A percentile compares a stretch with the other conserved stretches of the same genome.
phyloP scores from a whole-genome alignment of 1,140 invertebrate genomes.

The Microplitis demolitor region DNA sequence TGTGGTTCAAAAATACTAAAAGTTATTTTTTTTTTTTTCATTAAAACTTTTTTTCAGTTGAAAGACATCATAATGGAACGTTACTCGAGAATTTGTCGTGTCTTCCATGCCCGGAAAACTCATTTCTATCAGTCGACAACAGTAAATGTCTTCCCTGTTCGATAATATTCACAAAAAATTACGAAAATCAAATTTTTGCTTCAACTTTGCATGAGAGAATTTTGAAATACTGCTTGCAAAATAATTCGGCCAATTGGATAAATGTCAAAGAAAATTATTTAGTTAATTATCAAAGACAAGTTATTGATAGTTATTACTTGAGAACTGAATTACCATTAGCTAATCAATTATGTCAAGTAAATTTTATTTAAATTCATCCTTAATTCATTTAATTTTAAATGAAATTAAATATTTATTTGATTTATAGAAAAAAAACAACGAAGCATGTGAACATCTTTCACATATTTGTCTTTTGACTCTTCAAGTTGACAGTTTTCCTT shows the following conservation, averaged over 20 bases:
- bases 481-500: constrained; percentile 62
- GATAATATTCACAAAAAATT: constrained; percentile 32
- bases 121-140: constrained; percentile 51
- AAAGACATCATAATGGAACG: constrained; percentile 54
- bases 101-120: constrained; percentile 56
- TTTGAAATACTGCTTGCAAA: constrained; percentile 55
- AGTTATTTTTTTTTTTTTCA: neutral
- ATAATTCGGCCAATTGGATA: constrained; percentile 43
- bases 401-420: constrained; percentile 29
- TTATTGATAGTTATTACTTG: constrained; percentile 61
- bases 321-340: constrained; percentile 57
- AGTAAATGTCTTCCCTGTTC: constrained; percentile 58
- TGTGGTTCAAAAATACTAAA: constrained; percentile 12
- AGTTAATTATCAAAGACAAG: constrained; percentile 51
- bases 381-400: constrained; percentile 14
- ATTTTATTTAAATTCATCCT: constrained; percentile 10
- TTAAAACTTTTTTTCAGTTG: constrained; percentile 49
- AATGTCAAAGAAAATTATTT: constrained; percentile 50
- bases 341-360: constrained; percentile 63
- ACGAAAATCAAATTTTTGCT: constrained; percentile 43
- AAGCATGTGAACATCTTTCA: constrained; percentile 71
- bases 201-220: constrained; percentile 39
- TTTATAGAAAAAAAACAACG: constrained; percentile 58
- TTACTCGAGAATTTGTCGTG: constrained; percentile 51
- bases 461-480: constrained; percentile 73